Percentiles rank a stretch among this genome's conserved stretches.
These are phyloP conservation scores for Exocentrus adspersus DNA, from an alignment of 2,888 invertebrate species.

Conservation along the genomic window DNA sequence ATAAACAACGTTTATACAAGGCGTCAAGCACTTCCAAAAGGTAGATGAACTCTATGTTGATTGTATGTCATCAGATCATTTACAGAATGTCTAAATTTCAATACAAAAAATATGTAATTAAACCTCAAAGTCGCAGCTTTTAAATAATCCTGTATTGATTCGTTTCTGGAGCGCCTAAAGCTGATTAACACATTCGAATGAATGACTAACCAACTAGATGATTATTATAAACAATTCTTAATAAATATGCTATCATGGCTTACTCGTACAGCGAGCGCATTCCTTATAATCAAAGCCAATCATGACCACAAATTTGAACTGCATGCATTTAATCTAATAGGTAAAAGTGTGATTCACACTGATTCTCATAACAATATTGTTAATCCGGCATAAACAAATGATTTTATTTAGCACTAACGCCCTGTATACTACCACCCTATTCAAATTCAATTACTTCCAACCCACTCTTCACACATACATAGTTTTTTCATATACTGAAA, in stretches of 20 bases:
- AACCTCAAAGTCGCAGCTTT: too few species aligned
- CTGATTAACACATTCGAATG: not conserved
- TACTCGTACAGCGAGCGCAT: slow-evolving; percentile 4
- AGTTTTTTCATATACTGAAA: not conserved
- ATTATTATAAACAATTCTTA: slow-evolving; percentile 2
- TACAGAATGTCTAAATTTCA: too few species aligned
- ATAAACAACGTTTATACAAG: not conserved
- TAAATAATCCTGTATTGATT: not conserved
- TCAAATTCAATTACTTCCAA: not conserved
- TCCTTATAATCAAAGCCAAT: slow-evolving; percentile 14
- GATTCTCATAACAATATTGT: too few species aligned
- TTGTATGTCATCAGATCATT: not conserved
- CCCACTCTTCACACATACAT: not conserved
- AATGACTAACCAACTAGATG: slow-evolving; percentile 5
- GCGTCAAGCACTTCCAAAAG: not conserved
- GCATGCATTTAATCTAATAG: not conserved
- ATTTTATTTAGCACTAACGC: not conserved
- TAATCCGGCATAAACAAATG: too few species aligned
- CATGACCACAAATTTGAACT: not conserved
- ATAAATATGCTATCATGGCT: slow-evolving; percentile 4
- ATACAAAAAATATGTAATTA: too few species aligned
- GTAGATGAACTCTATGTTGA: not conserved
- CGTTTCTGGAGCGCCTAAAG: not conserved
- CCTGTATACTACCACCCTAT: not conserved
- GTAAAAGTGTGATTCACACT: not conserved